Conservation (phyloP, 1,140 invertebrate genomes). For the Parapsyche elsis region DNA sequence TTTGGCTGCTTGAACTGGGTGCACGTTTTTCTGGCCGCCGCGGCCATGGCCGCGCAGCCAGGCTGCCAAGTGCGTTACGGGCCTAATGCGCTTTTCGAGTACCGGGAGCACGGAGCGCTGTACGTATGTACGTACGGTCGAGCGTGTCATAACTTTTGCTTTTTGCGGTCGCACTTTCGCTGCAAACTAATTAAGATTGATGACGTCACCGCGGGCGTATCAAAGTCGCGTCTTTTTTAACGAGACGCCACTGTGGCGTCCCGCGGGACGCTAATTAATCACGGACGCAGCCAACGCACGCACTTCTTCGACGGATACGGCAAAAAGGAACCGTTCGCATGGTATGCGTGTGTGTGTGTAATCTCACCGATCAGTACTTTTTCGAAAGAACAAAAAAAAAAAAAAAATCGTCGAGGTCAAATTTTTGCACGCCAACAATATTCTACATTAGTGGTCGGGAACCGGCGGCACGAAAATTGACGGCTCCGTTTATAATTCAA, state of each 20-base stretch:
- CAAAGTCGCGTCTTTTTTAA: not conserved
- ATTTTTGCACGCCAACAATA: not conserved
- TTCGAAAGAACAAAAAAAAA: too few relatives aligned
- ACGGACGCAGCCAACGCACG: slow-evolving; percentile 8
- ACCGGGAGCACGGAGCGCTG: not conserved
- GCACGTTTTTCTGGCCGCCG: too few relatives aligned
- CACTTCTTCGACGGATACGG: not conserved
- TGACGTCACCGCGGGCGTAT: not conserved
- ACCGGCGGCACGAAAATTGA: not conserved
- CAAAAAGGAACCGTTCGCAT: not conserved
- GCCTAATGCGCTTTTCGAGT: too few relatives aligned
- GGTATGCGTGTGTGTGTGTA: not conserved
- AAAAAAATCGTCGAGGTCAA: too few relatives aligned
- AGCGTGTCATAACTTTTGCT: slow-evolving; percentile 8
- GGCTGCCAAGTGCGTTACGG: too few relatives aligned
- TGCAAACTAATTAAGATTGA: slow-evolving; percentile 2
- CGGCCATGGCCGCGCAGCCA: too few relatives aligned
- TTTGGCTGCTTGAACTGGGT: too few relatives aligned
- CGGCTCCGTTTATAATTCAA: too few relatives aligned
- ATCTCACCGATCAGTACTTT: not conserved
- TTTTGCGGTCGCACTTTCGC: not conserved
- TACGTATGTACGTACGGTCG: not conserved
- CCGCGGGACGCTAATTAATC: slow-evolving; percentile 8
- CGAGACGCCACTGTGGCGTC: not conserved
- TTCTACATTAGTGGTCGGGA: not conserved